A percentile compares a stretch with the other conserved stretches of the same genome.
Evolutionary conservation across 1,140 invertebrate species (phyloP).

Genomic region (Spodoptera frugiperda): DNA sequence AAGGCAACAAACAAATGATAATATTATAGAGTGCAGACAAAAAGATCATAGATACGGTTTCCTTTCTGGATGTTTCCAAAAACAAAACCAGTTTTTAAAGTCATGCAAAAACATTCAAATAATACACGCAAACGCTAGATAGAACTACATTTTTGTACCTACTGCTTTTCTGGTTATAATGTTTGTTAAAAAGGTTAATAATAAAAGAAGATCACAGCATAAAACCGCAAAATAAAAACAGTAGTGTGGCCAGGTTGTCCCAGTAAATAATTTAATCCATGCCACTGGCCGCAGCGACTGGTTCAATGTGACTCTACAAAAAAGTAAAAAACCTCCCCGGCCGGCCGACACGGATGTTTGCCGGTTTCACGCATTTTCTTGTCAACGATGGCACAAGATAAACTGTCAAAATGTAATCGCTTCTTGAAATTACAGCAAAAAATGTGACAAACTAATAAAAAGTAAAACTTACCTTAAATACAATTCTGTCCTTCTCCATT

Average conservation of each 20-base stretch:
- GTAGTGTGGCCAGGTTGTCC: neutral
- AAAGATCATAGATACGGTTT: no score
- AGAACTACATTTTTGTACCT: no score
- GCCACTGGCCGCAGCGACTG: neutral
- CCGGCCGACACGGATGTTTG: conserved; percentile 30
- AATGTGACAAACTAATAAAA: neutral
- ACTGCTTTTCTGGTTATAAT: no score
- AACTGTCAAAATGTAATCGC: conserved; percentile 2
- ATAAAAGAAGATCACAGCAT: neutral
- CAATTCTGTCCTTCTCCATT: conserved; percentile 78
- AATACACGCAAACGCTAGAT: no score
- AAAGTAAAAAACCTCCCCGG: conserved; percentile 16
- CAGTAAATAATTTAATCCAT: conserved; percentile 14
- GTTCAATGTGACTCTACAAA: conserved; percentile 29
- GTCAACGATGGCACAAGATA: conserved; percentile 17
- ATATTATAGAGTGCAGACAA: no score
- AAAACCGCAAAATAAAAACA: conserved; percentile 8
- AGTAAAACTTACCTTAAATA: conserved; percentile 76
- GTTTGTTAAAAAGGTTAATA: neutral
- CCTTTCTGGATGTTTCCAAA: no score
- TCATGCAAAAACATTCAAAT: no score
- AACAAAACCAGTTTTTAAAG: no score
- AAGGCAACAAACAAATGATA: no score
- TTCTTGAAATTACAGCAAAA: conserved; percentile 16
- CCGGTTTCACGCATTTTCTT: conserved; percentile 27